Evolutionary conservation across 2,113 vertebrate species (phyloP).

Genomic region (Emydura subglobosa): DNA sequence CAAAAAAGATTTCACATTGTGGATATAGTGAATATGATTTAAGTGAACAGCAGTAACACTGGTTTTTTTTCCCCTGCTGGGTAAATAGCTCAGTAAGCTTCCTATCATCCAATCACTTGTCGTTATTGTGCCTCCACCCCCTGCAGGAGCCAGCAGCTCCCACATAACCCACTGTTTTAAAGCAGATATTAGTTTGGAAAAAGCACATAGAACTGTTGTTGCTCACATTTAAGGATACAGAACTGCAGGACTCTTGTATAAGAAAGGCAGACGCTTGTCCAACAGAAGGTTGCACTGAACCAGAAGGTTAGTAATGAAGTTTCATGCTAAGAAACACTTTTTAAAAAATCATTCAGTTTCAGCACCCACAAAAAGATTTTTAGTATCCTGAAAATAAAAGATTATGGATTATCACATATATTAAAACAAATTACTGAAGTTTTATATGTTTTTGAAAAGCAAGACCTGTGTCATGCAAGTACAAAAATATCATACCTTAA

Average conservation of each 20-base stretch:
- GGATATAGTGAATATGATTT: background rate
- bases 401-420: rapidly evolving
- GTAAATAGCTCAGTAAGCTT: slow-evolving; percentile 33
- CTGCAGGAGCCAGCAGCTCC: background rate
- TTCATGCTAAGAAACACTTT: background rate
- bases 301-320: slow-evolving; percentile 54
- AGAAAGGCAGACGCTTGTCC: slow-evolving; percentile 30
- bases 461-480: background rate
- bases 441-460: slow-evolving; percentile 4
- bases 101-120: slow-evolving; percentile 68
- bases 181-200: slow-evolving; percentile 35
- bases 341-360: background rate
- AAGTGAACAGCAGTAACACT: background rate
- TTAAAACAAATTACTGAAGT: background rate
- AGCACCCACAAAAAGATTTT: background rate
- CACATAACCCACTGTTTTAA: slow-evolving; percentile 16
- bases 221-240: background rate
- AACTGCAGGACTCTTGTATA: background rate
- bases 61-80: background rate
- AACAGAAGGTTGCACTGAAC: slow-evolving; percentile 43
- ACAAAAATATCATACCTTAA: background rate
- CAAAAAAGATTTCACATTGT: background rate
- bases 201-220: slow-evolving; percentile 31
- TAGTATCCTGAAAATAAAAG: background rate
- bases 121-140: slow-evolving; percentile 64